These are phyloP conservation scores for Catocala fraxini DNA, from an alignment of 2,888 invertebrate genomes.

Conservation along the genomic window DNA sequence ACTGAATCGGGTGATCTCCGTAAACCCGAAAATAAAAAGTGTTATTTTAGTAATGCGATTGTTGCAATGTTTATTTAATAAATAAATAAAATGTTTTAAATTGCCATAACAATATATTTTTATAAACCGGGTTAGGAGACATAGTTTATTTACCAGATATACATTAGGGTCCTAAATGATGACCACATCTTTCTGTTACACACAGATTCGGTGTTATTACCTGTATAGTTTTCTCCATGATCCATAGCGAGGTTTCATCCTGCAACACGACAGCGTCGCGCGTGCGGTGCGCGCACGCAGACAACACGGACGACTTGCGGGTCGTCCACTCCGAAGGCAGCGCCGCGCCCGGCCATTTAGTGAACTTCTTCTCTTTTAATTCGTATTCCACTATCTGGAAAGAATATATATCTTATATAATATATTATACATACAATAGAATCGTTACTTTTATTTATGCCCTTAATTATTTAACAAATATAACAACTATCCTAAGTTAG, in stretches of 20 bases:
- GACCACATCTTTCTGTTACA: neutral
- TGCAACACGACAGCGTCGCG: slow-evolving; percentile 90
- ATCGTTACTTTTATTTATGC: neutral
- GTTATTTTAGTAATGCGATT: too few relatives aligned
- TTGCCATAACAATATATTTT: too few relatives aligned
- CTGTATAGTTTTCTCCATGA: slow-evolving; percentile 62
- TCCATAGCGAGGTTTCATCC: slow-evolving; percentile 91
- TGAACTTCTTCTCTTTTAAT: slow-evolving; percentile 88
- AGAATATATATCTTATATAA: slow-evolving; percentile 27
- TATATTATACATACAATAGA: neutral
- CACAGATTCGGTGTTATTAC: slow-evolving; percentile 34
- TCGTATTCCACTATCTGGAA: slow-evolving; percentile 92
- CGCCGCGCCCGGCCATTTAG: slow-evolving; percentile 88
- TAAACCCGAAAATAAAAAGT: too few relatives aligned
- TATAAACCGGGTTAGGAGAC: too few relatives aligned
- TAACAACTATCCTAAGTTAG: too few relatives aligned
- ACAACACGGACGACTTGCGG: slow-evolving; percentile 87
- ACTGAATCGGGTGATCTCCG: too few relatives aligned
- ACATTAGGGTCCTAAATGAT: neutral
- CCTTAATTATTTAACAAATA: too few relatives aligned
- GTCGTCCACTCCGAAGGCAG: slow-evolving; percentile 88
- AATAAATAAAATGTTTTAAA: too few relatives aligned
- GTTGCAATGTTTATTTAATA: too few relatives aligned
- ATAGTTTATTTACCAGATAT: too few relatives aligned
- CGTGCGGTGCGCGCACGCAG: slow-evolving; percentile 89